Evolutionary conservation across 30 jellyfish, hydroid and myxozoan genomes (phyloP).

Genomic region (Pelagia noctiluca): DNA sequence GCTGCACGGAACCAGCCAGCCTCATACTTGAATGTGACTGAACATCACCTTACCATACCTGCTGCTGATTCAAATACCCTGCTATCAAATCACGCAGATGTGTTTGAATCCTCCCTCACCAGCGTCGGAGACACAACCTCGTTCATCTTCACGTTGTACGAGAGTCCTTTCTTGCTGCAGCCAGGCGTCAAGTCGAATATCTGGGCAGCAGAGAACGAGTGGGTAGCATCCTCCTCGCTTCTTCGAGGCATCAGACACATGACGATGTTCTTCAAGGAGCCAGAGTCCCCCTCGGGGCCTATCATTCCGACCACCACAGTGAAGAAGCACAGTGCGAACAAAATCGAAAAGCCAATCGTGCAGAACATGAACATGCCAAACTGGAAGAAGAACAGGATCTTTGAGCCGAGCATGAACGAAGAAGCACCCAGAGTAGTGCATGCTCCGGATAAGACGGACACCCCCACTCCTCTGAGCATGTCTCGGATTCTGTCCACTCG

Average conservation of each 20-base stretch:
- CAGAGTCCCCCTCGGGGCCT: constrained; percentile 96
- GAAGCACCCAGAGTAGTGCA: constrained; percentile 97
- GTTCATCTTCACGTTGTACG: not conserved
- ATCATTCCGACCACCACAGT: constrained; percentile 79
- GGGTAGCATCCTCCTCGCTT: not conserved
- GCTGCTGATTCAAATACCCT: too few species aligned
- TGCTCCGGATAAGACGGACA: constrained; percentile 96
- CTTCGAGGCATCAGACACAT: constrained; percentile 52
- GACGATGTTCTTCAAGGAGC: constrained; percentile 66
- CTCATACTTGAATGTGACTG: too few species aligned
- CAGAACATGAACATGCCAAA: constrained; percentile 96
- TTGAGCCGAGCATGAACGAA: constrained; percentile 94
- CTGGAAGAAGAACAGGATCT: constrained; percentile 87
- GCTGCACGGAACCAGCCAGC: too few species aligned
- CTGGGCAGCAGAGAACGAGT: not conserved
- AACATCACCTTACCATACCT: too few species aligned
- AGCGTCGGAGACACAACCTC: too few species aligned
- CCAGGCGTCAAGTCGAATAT: not conserved
- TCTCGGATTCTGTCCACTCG: constrained; percentile 88
- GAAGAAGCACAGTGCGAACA: constrained; percentile 90
- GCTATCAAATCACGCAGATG: too few species aligned
- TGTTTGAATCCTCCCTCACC: too few species aligned
- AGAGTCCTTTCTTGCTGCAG: not conserved
- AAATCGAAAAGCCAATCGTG: constrained; percentile 90
- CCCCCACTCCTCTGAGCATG: constrained; percentile 95